A percentile compares a stretch with the other conserved stretches of the same genome.
Evolutionary conservation across 2,113 vertebrate species (phyloP).

Genomic region (Benitochromis conjunctus): DNA sequence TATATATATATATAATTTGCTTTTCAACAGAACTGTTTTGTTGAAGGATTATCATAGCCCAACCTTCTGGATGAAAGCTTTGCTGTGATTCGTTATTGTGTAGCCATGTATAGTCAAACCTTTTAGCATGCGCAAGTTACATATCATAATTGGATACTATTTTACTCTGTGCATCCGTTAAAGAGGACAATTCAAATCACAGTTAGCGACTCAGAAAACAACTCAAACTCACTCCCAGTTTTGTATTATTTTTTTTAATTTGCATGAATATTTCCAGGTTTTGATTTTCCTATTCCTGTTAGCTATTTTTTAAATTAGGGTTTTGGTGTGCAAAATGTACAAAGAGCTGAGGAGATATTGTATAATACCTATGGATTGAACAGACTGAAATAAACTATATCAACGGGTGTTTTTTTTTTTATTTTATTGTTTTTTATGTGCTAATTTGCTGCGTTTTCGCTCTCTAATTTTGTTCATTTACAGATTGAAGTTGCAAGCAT

Average conservation of each 20-base stretch:
- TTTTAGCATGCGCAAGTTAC: fast-evolving
- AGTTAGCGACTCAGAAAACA: not conserved
- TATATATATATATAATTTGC: not conserved
- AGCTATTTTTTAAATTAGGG: not conserved
- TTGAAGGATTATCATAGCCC: not conserved
- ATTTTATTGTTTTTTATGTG: not conserved
- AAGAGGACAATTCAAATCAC: not conserved
- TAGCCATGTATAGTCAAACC: not conserved
- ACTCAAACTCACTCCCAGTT: not conserved
- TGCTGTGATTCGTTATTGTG: not conserved
- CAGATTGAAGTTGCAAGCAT: not conserved
- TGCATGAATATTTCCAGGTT: not conserved
- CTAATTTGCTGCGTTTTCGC: not conserved
- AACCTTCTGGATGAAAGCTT: not conserved
- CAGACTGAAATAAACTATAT: not conserved
- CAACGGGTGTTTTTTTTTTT: fast-evolving
- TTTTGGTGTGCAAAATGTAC: not conserved
- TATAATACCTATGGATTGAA: not conserved
- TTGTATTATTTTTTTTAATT: not conserved
- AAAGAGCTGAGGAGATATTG: not conserved
- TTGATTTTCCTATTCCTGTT: not conserved
- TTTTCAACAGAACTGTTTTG: not conserved
- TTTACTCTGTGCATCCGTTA: not conserved
- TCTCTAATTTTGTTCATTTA: not conserved
- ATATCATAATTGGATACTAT: not conserved